These are phyloP conservation scores for Huso huso DNA, from an alignment of 2,797 vertebrate species.

Conservation along the genomic window DNA sequence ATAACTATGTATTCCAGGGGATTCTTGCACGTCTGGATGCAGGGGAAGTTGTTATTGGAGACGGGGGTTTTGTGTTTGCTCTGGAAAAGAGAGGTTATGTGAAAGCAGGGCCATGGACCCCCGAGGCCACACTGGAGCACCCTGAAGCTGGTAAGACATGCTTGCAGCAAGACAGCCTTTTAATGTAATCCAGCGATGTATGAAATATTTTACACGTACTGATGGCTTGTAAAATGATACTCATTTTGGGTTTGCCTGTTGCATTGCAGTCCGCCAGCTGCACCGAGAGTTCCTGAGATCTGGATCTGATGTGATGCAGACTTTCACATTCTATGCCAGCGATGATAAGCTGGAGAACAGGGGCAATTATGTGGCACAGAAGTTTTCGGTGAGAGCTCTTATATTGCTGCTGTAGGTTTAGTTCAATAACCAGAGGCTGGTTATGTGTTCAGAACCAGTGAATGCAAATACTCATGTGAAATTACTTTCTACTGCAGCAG, in stretches of 20 bases:
- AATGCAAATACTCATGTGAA: neutral
- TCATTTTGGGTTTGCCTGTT: neutral
- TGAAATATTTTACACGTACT: neutral
- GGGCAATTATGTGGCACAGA: conserved; percentile 62
- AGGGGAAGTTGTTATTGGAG: conserved; percentile 87
- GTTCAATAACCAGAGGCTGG: too few relatives aligned
- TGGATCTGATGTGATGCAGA: conserved; percentile 89
- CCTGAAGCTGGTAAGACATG: conserved; percentile 78
- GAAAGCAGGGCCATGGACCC: conserved; percentile 95
- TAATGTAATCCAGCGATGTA: too few relatives aligned
- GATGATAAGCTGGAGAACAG: conserved; percentile 94
- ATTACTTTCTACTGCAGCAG: neutral
- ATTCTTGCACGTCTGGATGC: conserved; percentile 80
- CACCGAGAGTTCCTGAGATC: conserved; percentile 89
- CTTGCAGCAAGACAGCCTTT: neutral
- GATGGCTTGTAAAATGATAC: neutral
- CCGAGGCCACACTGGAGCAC: conserved; percentile 82
- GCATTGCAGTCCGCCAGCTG: conserved; percentile 82
- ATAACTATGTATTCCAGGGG: conserved; percentile 48
- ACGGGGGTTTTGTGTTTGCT: conserved; percentile 93
- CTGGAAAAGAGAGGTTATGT: conserved; percentile 94
- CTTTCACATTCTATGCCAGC: conserved; percentile 93
- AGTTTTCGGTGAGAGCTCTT: too few relatives aligned
- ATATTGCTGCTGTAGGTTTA: too few relatives aligned
- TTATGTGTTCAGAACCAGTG: neutral